These are phyloP conservation scores for Trissonchulus sp. DNA, from an alignment of 2,888 invertebrate genomes.

Conservation along the genomic window DNA sequence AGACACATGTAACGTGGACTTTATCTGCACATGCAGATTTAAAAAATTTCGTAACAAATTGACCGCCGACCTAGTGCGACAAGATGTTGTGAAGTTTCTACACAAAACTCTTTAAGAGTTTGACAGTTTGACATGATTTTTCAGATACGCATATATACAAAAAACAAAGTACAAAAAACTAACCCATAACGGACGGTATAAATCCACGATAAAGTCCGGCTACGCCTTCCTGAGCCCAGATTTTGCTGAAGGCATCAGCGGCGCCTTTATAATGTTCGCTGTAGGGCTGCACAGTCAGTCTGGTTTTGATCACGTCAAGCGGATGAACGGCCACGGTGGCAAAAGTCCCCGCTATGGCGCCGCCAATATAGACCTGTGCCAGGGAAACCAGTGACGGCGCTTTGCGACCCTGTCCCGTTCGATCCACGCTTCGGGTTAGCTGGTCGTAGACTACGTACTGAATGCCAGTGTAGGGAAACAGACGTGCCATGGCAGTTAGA, in stretches of 20 bases:
- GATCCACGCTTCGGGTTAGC: not conserved
- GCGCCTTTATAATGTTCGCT: not conserved
- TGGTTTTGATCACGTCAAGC: constrained; percentile 28
- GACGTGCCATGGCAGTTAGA: not conserved
- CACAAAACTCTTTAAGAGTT: too few species aligned
- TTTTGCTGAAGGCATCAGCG: constrained; percentile 18
- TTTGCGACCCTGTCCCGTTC: not conserved
- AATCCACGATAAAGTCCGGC: constrained; percentile 26
- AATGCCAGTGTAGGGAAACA: constrained; percentile 25
- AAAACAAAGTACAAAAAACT: too few species aligned
- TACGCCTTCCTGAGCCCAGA: constrained; percentile 21
- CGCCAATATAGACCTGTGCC: not conserved
- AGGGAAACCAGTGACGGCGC: not conserved
- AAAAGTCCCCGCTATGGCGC: constrained; percentile 12
- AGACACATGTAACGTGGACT: too few species aligned
- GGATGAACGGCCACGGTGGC: constrained; percentile 28
- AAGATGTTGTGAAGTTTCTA: too few species aligned
- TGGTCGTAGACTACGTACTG: constrained; percentile 22
- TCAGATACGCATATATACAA: too few species aligned
- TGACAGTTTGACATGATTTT: too few species aligned
- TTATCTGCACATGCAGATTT: too few species aligned
- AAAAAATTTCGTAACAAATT: not conserved
- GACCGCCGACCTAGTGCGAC: too few species aligned
- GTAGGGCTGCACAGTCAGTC: constrained; percentile 22
- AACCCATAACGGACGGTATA: constrained; percentile 25